Evolutionary conservation across 2,888 invertebrate species (phyloP).

Genomic region (Therioaphis trifolii): DNA sequence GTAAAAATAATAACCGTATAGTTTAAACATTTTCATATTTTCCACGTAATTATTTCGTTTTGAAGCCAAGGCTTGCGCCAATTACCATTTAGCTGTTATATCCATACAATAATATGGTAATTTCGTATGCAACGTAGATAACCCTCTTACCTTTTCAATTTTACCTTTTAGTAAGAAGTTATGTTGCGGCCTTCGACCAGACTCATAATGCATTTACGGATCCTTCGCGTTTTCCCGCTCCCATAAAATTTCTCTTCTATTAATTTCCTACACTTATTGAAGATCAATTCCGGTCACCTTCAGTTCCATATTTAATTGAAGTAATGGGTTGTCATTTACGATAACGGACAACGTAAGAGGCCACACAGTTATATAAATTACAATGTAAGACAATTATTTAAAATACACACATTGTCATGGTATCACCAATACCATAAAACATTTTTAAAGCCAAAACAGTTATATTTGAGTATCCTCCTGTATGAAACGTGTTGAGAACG

Average conservation of each 20-base stretch:
- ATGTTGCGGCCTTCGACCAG: constrained; percentile 11
- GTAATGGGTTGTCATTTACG: background rate
- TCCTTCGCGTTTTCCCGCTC: constrained; percentile 1
- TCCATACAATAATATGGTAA: background rate
- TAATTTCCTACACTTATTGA: constrained; percentile 28
- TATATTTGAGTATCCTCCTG: too few species aligned
- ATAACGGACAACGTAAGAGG: background rate
- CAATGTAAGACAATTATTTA: background rate
- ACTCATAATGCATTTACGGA: background rate
- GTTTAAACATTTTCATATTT: constrained; percentile 12
- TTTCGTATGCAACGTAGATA: constrained; percentile 3
- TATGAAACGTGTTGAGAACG: too few species aligned
- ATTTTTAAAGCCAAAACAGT: too few species aligned
- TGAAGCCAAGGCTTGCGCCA: background rate
- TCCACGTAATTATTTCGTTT: background rate
- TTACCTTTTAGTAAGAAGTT: background rate
- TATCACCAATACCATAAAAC: too few species aligned
- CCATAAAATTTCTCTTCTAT: background rate
- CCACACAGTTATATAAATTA: background rate
- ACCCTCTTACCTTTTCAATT: too few species aligned
- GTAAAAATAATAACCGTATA: constrained; percentile 23
- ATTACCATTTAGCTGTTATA: constrained; percentile 1
- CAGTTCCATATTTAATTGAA: background rate
- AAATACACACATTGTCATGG: background rate
- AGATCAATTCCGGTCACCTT: constrained; percentile 36